These are phyloP conservation scores for Calyptomena viridis DNA, from an alignment of 2,113 vertebrate genomes.

Conservation along the genomic window DNA sequence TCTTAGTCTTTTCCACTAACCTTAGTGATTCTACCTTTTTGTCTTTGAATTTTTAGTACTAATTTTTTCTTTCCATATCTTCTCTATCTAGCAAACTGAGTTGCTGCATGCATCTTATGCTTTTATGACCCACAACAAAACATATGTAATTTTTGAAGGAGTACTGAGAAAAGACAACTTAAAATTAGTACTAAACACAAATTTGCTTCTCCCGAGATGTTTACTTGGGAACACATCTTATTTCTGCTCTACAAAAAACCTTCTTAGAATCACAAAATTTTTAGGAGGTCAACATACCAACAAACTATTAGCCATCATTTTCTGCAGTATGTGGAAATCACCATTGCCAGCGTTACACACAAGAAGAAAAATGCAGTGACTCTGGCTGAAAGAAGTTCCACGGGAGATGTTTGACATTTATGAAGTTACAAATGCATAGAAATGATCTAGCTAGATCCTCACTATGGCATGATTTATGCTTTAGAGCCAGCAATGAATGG, in stretches of 20 bases:
- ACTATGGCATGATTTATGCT: not conserved
- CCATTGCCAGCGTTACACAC: not conserved
- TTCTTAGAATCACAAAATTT: not conserved
- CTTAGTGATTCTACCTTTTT: not conserved
- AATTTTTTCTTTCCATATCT: not conserved
- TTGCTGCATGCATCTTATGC: not conserved
- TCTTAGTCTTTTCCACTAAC: not conserved
- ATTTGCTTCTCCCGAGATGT: not conserved
- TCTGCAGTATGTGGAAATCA: not conserved
- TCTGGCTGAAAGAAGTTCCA: conserved; percentile 15
- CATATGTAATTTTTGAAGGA: not conserved
- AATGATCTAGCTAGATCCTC: not conserved
- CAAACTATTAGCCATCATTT: not conserved
- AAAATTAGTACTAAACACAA: not conserved
- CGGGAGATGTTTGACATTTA: not conserved
- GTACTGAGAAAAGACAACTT: not conserved
- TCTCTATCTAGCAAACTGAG: not conserved
- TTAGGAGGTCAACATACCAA: not conserved
- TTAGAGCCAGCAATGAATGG: not conserved
- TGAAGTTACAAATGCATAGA: not conserved
- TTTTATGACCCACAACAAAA: not conserved
- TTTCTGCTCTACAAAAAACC: not conserved
- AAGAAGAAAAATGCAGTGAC: not conserved
- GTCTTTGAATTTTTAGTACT: not conserved
- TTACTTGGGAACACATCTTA: not conserved